Evolutionary conservation across 2,797 vertebrate genomes (phyloP), one percentile per base, ranked within the genome.

Genomic region (Gadopsis marmoratus): DNA sequence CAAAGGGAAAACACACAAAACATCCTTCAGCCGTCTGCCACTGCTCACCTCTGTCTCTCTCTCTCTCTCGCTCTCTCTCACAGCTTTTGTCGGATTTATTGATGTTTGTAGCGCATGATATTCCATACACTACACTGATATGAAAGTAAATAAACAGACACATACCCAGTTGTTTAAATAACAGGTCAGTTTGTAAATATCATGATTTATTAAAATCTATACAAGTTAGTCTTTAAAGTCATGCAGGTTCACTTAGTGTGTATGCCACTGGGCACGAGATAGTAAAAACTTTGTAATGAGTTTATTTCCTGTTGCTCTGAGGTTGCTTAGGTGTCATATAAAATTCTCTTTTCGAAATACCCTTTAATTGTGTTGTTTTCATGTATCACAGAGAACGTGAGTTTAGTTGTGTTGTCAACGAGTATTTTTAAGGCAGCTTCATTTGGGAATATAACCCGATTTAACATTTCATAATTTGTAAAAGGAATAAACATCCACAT

Each of bases 1-100:
- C 83, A 62, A 76, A 75, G 31, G 76, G 65, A 87, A 87, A 86
- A 79, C 65, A 76, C 59, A 79, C 66, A 85, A 76, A 81, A 63
- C 62, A 54, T 59, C 47, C 63, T 65, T 71, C 43, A 79, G 71
- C 43, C 21, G 1, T 54, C 69, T 72, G 76, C 23, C 66, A n/a
- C n/a, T 16, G 21, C 62, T 85, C 76, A 70, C 56, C 61, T 47
- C 17, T 47, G n/a, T n/a, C n/a, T n/a, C n/a, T n/a, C n/a, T n/a
- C n/a, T n/a, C n/a, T n/a, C n/a, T n/a, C n/a, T n/a, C n/a, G n/a
- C 17, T 47, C 45, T 47, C 45, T 45, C 43, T 7, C 45, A 7
- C 68, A 33, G 71, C 61, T 69, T 77, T 80, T 68, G 51, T 78
- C 86, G 62, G 33, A 63, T 76, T 71, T 69, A 31, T 12, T 67